A percentile compares a stretch with the other conserved stretches of the same genome.
Conservation (phyloP, 2,113 vertebrate species). For the Daubentonia madagascariensis region DNA sequence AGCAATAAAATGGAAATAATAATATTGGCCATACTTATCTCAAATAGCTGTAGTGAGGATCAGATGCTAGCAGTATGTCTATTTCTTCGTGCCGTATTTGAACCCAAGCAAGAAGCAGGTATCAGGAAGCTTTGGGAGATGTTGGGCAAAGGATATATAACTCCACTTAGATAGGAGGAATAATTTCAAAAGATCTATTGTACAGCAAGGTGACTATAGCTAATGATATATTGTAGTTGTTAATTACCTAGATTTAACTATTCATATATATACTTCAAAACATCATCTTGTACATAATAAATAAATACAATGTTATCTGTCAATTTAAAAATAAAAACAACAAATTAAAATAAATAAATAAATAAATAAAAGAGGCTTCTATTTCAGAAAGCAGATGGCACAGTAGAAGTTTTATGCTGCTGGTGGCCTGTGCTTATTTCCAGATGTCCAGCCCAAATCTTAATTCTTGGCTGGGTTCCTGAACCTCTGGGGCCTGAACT, state of each 20-base stretch:
- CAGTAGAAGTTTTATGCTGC: background rate
- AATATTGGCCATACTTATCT: background rate
- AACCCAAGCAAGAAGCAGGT: background rate
- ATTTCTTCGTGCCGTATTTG: background rate
- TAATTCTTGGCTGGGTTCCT: background rate
- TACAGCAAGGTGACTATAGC: too few species aligned
- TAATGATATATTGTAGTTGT: too few species aligned
- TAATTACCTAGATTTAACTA: too few species aligned
- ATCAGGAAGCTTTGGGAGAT: background rate
- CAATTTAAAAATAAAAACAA: too few species aligned
- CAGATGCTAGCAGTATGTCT: background rate
- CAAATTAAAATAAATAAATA: background rate
- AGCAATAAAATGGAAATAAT: background rate
- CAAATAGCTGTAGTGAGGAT: background rate
- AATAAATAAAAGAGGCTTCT: background rate
- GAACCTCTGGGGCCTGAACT: background rate
- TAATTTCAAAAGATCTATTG: too few species aligned
- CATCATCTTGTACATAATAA: too few species aligned
- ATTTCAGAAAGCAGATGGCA: slow-evolving; percentile 19
- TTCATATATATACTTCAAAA: too few species aligned
- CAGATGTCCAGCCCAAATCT: background rate
- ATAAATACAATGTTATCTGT: too few species aligned
- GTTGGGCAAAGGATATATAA: too few species aligned
- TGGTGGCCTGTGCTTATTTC: background rate
- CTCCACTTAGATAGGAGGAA: too few species aligned